phyloP scores from a whole-genome alignment of 2,888 invertebrate species.

The Pasiphila rectangulata region DNA sequence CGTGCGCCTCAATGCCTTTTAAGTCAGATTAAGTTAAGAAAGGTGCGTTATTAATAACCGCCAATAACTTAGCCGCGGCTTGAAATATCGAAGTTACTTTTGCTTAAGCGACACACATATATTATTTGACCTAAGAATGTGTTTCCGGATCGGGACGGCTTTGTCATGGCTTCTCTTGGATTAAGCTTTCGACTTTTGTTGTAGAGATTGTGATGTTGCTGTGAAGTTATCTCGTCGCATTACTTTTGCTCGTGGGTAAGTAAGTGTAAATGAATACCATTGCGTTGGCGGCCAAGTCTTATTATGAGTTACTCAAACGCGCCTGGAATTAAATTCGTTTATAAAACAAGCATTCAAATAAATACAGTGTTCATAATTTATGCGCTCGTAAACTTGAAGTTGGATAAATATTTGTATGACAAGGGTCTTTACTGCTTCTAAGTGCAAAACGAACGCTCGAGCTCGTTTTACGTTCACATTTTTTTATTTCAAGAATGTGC shows the following conservation, averaged over 20 bases:
- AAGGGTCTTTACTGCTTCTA: conserved; percentile 48
- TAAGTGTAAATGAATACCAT: conserved; percentile 10
- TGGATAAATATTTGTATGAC: conserved; percentile 51
- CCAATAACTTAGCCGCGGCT: conserved; percentile 74
- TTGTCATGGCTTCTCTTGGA: conserved; percentile 56
- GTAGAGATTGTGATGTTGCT: conserved; percentile 39
- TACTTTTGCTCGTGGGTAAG: neutral
- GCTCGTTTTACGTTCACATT: neutral
- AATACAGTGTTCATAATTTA: conserved; percentile 35
- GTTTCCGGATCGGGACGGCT: conserved; percentile 72
- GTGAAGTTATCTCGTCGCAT: conserved; percentile 33
- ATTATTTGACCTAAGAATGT: conserved; percentile 72
- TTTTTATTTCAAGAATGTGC: no score
- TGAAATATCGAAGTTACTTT: conserved; percentile 78
- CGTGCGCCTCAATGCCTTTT: conserved; percentile 71
- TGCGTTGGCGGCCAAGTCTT: neutral
- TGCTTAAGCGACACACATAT: conserved; percentile 75
- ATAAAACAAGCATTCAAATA: conserved; percentile 31
- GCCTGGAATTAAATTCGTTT: conserved; percentile 17
- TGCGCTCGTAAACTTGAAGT: conserved; percentile 44
- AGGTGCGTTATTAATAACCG: conserved; percentile 76
- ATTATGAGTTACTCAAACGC: conserved; percentile 7
- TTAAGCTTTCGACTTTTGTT: conserved; percentile 51
- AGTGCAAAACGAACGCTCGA: neutral
- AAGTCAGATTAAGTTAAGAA: conserved; percentile 79